Evolutionary conservation across 2,797 vertebrate species (phyloP), one percentile per base, ranked within the genome.

Genomic region (Cyprinodon diabolis): DNA sequence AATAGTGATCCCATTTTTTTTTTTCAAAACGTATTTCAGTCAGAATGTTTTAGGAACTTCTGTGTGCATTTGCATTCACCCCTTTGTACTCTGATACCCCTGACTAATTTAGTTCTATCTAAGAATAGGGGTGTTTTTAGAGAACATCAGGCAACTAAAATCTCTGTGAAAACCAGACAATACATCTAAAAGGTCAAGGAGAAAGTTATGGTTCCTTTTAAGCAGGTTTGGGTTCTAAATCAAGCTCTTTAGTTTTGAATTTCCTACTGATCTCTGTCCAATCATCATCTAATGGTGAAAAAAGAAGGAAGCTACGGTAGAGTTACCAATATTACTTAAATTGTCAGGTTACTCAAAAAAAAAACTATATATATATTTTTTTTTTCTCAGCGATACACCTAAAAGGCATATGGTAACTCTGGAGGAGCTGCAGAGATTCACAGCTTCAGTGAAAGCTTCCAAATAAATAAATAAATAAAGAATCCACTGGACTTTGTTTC

Each of bases 1-100:
- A 84, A 81, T 67, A 69, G n/a, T 52, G 45, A 1, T 19, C 1
- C 13, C 30, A 30, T 30, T 30, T 30, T 30, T 30, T 30, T 30
- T 3, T 43, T 40, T 35, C 57, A 52, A 17, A 74, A 45, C 66
- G 6, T 15, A 0, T 66, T 51, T 65, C 43, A 37, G 56, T 67
- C 17, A 30, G 58, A 21, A 15, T 62, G 54, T 23, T 55, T 10
- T 23, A 23, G 21, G n/a, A 21, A 4, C n/a, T 55, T 40, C 37
- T 37, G 58, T 37, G 25, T 60, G 35, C 17, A 15, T 62, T 40
- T 62, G 7, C 21, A 19, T 62, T 62, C 14, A 60, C 5, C 30
- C 6, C 3, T 6, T 60, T 7, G 21, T 14, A 58, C 14, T 9
- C 19, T 52, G 6, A 52, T 52, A 52, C 51, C 51, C 4, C 51